Evolutionary conservation across 2,797 vertebrate species (phyloP), one percentile per base, ranked within the genome.

Genomic region (Trachops cirrhosus): DNA sequence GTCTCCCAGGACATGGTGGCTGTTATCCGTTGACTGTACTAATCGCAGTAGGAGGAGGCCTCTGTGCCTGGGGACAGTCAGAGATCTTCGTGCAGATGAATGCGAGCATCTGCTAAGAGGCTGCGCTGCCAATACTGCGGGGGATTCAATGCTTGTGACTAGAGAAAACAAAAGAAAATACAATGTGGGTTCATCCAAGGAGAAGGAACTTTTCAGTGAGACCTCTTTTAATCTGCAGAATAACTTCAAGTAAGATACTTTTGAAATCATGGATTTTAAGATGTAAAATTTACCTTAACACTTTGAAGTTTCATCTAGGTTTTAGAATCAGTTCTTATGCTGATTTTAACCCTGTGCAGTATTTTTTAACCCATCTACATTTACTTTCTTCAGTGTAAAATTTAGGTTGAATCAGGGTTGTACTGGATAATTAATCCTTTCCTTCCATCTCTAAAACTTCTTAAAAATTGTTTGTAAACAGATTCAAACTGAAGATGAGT

Each of bases 311-410:
- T 89, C 77, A 48, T 18, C 3, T 41, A 16, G 41, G 15, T 70
- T 91, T 57, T 94, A 64, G 39, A 80, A 80, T 90, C 70, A 84
- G n/a, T 77, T 75, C 19, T 52, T 6, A 22, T 4, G 14, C 14
- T 73, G 29, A 5, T 24, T 52, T 1, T 34, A 50, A 39, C 67
- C 16, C 32, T 90, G 14, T 77, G 21, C 3, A 6, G 5, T 82
- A 64, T 34, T 89, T 37, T 22, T 64, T 22, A 44, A 71, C 15
- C 12, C 44, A 21, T 85, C 37, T 54, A 18, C 29, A 54, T 91
- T 92, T 95, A 89, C 37, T 64, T 96, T 68, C 34, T 19, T 89
- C 24, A 7, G 0, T 57, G 24, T 85, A 54, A 93, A 94, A 93
- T 80, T 54, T 62, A 12, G 70, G 62, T 22, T 77, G 34, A 5